Evolutionary conservation across 2,797 vertebrate species (phyloP), one percentile per base, ranked within the genome.

Genomic region (Myioborus melanocephalus): DNA sequence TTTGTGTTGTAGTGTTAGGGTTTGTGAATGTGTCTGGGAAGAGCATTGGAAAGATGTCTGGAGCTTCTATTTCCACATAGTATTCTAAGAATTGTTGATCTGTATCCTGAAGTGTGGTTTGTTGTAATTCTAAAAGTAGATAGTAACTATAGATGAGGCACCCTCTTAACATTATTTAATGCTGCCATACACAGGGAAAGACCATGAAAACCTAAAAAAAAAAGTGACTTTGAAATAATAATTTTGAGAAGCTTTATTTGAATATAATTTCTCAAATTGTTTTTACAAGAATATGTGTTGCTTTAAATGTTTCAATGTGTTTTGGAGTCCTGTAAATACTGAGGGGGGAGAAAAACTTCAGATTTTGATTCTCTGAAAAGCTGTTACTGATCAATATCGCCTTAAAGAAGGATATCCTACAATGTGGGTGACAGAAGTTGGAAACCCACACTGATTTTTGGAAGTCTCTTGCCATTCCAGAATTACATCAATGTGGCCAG

Each of bases 401-500:
- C 32, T 61, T 49, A 14, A 46, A 47, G 30, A 64, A 55, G 27
- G 26, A 47, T 60, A 14, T 35, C 18, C 26, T 44, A 34, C 8
- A 5, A 2, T 14, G 22, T 24, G 32, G 26, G 12, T 85, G 35
- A 53, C 12, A 32, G 26, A 19, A 34, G 3, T 12, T 79, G 79
- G 61, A 87, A 75, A 59, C 8, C 37, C 78, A 22, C 0, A 0
- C 28, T 30, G 13, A 11, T 92, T 66, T 53, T 21, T 35, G 8
- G 17, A 56, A 21, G 12, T 11, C 18, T 83, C 46, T 80, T 2
- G 0, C 14, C 21, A 3, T 85, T 87, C 41, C 2, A 9, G 35
- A 66, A 26, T 84, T 6, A 26, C 17, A 32, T n/a, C 2, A 0
- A 0, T 24, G 39, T 61, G 41, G 11, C 44, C 43, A 46, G 8